phyloP scores from a whole-genome alignment of 1,140 invertebrate genomes.

The Psilanteris sp. region DNA sequence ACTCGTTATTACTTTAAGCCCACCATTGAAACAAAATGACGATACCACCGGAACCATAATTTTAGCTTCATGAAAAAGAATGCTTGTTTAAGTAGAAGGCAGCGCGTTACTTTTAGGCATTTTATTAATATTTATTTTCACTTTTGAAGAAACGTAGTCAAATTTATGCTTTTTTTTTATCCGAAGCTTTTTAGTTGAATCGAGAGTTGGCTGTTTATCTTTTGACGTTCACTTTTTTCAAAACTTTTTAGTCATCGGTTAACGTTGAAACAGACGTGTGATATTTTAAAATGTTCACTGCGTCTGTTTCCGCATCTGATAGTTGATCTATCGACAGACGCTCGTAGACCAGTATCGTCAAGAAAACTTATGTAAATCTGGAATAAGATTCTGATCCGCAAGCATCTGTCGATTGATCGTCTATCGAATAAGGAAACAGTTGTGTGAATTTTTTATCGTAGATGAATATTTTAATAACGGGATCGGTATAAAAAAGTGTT shows the following conservation, averaged over 20 bases:
- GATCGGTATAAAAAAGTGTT: conserved; percentile 24
- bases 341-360: conserved; percentile 34
- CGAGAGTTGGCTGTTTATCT: conserved; percentile 24
- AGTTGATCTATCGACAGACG: conserved; percentile 47
- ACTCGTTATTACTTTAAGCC: no score
- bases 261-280: conserved; percentile 7
- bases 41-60: no score
- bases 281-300: conserved; percentile 22
- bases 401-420: conserved; percentile 51
- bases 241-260: conserved; percentile 18
- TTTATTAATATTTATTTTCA: no score
- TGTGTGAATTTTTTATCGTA: conserved; percentile 8
- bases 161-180: no score
- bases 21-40: no score
- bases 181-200: no score
- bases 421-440: conserved; percentile 57
- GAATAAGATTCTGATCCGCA: conserved; percentile 47
- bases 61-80: no score
- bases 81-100: no score
- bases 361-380: conserved; percentile 51
- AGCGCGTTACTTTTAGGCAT: no score
- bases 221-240: conserved; percentile 9
- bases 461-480: conserved; percentile 57
- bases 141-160: no score
- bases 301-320: conserved; percentile 48